Base-by-base conservation (phyloP, 2,797 vertebrate species). In the Chelon auratus region DNA sequence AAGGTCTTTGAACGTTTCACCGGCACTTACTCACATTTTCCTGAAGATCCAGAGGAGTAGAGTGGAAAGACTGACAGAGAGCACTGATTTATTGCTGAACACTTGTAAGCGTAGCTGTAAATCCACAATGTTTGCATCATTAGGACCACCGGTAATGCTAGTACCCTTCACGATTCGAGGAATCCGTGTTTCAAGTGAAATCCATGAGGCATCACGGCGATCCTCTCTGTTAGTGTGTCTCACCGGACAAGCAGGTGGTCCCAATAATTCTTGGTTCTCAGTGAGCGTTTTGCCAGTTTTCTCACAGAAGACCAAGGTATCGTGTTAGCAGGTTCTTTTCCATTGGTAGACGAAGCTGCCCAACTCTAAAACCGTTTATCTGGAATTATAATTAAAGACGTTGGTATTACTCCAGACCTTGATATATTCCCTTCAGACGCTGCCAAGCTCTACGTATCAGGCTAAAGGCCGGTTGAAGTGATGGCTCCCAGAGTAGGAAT, bases 351-450 rank as follows among this genome's bases (percentile, higher is more conserved):
- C 26, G 54, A 69, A 78, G 61, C 77, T 63, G 56, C 62, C 71
- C 63, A 45, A 55, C 75, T 72, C 39, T 83, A 71, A 72, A 77
- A 59, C 60, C 45, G 53, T 70, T 68, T 62, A 86, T 88, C 81
- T 89, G 77, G 77, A 80, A 82, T 75, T 66, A 76, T 84, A 84
- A 88, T 91, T 76, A 86, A 65, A 58, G 50, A 78, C 75, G 75
- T 87, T 78, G 76, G 66, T 61, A 10, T 74, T 63, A 26, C 72
- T 61, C 69, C 50, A 37, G 39, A 77, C 54, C 33, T 47, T 67
- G 62, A 88, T 86, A 72, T 50, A 73, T 77, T 70, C 62, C 61
- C 63, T 80, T 73, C 9, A 36, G 57, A 83, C 40, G 66, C 13
- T 6, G 76, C 78, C 78, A 87, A 75, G 51, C 61, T 77, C 64